Conservation (phyloP, 2,113 vertebrate species). For the Ctenodactylus gundi region DNA sequence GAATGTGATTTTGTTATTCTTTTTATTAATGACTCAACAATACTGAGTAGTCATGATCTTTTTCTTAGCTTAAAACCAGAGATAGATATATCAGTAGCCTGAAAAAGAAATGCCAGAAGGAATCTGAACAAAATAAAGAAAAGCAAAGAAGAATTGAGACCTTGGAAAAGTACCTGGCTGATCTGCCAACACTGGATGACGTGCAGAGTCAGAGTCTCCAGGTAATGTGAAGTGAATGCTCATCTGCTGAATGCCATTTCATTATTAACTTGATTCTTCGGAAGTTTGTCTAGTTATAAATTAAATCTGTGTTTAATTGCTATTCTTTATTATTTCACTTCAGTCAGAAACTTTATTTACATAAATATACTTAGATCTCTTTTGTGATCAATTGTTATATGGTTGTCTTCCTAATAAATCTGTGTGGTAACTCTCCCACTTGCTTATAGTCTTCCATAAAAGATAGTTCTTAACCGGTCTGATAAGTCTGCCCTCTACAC, state of each 20-base stretch:
- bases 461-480: neutral
- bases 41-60: slow-evolving; percentile 59
- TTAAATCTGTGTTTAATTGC: neutral
- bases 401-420: neutral
- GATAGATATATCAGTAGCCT: slow-evolving; percentile 96
- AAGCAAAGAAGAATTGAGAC: slow-evolving; percentile 96
- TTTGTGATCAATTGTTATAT: neutral
- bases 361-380: neutral
- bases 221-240: slow-evolving; percentile 81
- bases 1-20: slow-evolving; percentile 35
- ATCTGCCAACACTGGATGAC: slow-evolving; percentile 94
- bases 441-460: neutral
- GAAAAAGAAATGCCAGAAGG: slow-evolving; percentile 95
- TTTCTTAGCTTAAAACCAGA: slow-evolving; percentile 93
- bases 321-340: neutral
- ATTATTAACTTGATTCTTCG: neutral
- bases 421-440: neutral
- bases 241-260: slow-evolving; percentile 4
- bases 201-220: slow-evolving; percentile 91
- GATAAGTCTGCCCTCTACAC: fast-evolving
- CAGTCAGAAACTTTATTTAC: slow-evolving; percentile 13
- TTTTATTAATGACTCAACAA: slow-evolving; percentile 6
- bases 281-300: neutral
- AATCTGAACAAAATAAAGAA: slow-evolving; percentile 93
- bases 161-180: slow-evolving; percentile 96